A percentile compares a stretch with the other conserved stretches of the same genome.
phyloP scores from a whole-genome alignment of 2,113 vertebrate genomes.

The Anser cygnoides region DNA sequence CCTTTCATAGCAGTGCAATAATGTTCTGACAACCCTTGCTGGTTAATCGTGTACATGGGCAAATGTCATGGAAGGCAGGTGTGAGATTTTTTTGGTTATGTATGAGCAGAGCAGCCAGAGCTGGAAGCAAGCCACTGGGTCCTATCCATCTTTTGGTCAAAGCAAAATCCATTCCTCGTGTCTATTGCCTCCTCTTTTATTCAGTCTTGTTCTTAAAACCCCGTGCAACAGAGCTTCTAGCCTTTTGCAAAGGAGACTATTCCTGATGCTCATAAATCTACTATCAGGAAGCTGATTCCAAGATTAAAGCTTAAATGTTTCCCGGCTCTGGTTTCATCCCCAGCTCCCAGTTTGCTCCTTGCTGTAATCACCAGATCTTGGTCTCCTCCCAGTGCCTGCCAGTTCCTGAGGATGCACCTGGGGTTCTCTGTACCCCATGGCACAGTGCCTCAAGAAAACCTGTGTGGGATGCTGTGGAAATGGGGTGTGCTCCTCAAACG shows the following conservation, averaged over 20 bases:
- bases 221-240: neutral
- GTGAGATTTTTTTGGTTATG: neutral
- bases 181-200: neutral
- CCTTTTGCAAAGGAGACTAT: constrained; percentile 12
- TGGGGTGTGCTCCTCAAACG: neutral
- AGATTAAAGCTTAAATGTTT: constrained; percentile 58
- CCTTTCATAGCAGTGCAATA: neutral
- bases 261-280: constrained; percentile 62
- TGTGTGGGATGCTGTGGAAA: neutral
- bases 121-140: neutral
- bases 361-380: neutral
- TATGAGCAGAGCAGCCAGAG: neutral
- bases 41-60: accelerated
- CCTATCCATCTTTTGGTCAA: neutral
- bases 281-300: constrained; percentile 62
- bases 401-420: neutral
- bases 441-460: neutral
- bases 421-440: neutral
- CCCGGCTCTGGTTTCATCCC: constrained; percentile 51
- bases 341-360: constrained; percentile 14
- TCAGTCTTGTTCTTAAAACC: neutral
- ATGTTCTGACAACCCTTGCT: neutral
- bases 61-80: neutral
- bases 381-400: neutral
- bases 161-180: neutral